Conservation (phyloP, 2,888 invertebrate species). For the Linyphia triangularis region DNA sequence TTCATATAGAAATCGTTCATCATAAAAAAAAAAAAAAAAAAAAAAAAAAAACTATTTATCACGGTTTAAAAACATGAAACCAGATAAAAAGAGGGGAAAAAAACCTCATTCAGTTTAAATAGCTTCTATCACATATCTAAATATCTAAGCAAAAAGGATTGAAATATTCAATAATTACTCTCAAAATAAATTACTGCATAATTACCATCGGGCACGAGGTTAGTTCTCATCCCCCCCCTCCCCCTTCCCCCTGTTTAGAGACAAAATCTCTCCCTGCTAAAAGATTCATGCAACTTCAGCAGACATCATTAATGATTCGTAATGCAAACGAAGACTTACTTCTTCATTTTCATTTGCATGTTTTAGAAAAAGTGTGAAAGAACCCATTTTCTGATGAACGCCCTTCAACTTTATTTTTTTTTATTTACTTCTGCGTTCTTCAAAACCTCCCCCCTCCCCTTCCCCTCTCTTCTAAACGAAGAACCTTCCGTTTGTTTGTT, state of each 20-base stretch:
- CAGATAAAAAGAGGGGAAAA: background rate
- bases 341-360: background rate
- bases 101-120: slow-evolving; percentile 55
- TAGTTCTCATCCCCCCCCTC: too few species aligned
- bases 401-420: slow-evolving; percentile 33
- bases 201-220: slow-evolving; percentile 36
- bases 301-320: slow-evolving; percentile 71
- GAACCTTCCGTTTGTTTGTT: slow-evolving; percentile 69
- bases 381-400: slow-evolving; percentile 56
- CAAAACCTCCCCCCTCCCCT: slow-evolving; percentile 19
- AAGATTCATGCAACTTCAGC: slow-evolving; percentile 63
- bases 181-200: slow-evolving; percentile 64
- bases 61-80: background rate
- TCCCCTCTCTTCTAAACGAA: slow-evolving; percentile 20
- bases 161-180: slow-evolving; percentile 60
- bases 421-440: slow-evolving; percentile 15
- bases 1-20: background rate
- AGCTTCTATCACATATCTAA: slow-evolving; percentile 27
- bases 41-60: too few species aligned
- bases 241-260: background rate
- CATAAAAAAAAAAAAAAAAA: too few species aligned
- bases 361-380: slow-evolving; percentile 71
- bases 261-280: slow-evolving; percentile 33
- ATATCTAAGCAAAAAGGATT: slow-evolving; percentile 42
- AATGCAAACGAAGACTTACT: slow-evolving; percentile 65